Percentiles rank a stretch among this genome's conserved stretches.
Conservation (phyloP, 2,113 vertebrate species). For the Pterocles burchelli region DNA sequence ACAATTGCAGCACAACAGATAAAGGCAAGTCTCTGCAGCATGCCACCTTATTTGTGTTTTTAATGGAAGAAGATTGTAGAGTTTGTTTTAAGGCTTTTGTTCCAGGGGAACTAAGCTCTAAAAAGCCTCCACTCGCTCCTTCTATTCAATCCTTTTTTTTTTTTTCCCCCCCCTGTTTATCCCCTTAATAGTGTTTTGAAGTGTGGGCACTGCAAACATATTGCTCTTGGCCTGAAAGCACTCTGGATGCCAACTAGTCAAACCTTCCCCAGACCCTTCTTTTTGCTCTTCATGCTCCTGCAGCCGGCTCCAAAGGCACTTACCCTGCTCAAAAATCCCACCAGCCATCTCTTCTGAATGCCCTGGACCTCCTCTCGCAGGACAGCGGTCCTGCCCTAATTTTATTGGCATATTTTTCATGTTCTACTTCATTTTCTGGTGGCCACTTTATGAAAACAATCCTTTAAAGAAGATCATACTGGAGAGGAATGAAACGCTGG, state of each 20-base stretch:
- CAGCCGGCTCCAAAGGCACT: not conserved
- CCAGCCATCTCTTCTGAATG: not conserved
- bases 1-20: not conserved
- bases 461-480: slow-evolving; percentile 4
- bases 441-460: slow-evolving; percentile 65
- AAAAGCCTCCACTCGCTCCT: not conserved
- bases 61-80: not conserved
- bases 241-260: not conserved
- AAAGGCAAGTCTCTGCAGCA: slow-evolving; percentile 23
- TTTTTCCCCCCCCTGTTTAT: not conserved
- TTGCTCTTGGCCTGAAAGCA: not conserved
- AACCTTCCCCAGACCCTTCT: not conserved
- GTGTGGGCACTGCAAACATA: not conserved
- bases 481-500: not conserved
- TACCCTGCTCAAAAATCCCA: not conserved
- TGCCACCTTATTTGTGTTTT: not conserved
- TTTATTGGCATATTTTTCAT: slow-evolving; percentile 58
- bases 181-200: not conserved
- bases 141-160: not conserved
- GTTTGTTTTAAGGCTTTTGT: slow-evolving; percentile 31
- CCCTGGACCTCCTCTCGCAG: not conserved
- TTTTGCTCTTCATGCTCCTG: not conserved
- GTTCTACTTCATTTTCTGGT: slow-evolving; percentile 20
- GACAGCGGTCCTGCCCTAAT: slow-evolving; percentile 4
- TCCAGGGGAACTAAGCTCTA: not conserved